Evolutionary conservation across 2,888 invertebrate species (phyloP).

Genomic region (Chaetogeoica ovagalla): DNA sequence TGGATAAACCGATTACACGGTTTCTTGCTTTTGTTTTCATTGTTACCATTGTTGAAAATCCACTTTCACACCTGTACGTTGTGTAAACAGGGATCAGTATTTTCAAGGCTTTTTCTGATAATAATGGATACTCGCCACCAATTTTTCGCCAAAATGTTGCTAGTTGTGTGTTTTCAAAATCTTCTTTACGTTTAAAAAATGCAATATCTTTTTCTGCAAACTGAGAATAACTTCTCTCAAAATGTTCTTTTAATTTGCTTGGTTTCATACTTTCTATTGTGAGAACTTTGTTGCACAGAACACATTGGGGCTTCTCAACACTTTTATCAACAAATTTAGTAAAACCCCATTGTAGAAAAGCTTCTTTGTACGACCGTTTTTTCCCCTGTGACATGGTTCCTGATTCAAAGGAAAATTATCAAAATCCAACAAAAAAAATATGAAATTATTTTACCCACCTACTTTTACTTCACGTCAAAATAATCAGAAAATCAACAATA

Average conservation of each 20-base stretch:
- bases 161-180: slow-evolving; percentile 21
- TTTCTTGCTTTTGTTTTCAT: slow-evolving; percentile 1
- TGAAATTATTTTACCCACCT: slow-evolving; percentile 33
- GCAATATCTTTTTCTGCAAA: too few relatives aligned
- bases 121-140: slow-evolving; percentile 15
- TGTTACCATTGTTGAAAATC: slow-evolving; percentile 11
- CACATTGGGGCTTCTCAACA: slow-evolving; percentile 20
- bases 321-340: slow-evolving; percentile 34
- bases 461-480: slow-evolving; percentile 15
- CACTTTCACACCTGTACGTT: slow-evolving; percentile 18
- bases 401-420: slow-evolving; percentile 27
- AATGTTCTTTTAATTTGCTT: slow-evolving; percentile 39
- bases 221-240: too few relatives aligned
- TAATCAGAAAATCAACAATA: slow-evolving; percentile 31
- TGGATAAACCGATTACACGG: too few relatives aligned
- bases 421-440: slow-evolving; percentile 23
- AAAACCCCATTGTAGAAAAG: slow-evolving; percentile 25
- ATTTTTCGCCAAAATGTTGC: slow-evolving; percentile 22
- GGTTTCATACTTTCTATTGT: slow-evolving; percentile 33
- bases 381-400: slow-evolving; percentile 33
- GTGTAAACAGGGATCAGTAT: slow-evolving; percentile 14
- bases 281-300: slow-evolving; percentile 36
- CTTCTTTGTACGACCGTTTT: slow-evolving; percentile 24
- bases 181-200: too few relatives aligned
- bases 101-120: slow-evolving; percentile 6